phyloP scores from a whole-genome alignment of 2,113 vertebrate genomes.

The Seriola quinqueradiata region DNA sequence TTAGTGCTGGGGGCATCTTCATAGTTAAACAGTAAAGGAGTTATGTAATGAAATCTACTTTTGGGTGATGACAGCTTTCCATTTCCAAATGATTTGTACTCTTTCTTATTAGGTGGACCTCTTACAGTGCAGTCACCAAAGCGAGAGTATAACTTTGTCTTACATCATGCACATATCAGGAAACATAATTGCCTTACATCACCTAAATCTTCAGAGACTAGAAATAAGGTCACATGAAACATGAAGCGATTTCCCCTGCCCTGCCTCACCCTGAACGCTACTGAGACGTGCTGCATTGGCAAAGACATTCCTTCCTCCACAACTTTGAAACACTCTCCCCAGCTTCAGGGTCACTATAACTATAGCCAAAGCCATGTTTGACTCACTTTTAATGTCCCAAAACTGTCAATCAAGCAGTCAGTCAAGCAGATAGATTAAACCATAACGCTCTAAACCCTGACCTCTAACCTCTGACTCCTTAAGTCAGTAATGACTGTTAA shows the following conservation, averaged over 20 bases:
- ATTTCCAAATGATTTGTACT: neutral
- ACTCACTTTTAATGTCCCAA: slow-evolving; percentile 17
- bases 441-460: neutral
- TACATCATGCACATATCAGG: slow-evolving; percentile 49
- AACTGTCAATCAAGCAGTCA: slow-evolving; percentile 30
- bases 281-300: slow-evolving; percentile 24
- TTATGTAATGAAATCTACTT: neutral
- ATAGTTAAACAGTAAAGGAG: neutral
- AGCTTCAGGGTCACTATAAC: slow-evolving; percentile 24
- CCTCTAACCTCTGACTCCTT: slow-evolving; percentile 1
- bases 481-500: neutral
- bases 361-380: slow-evolving; percentile 16
- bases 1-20: neutral
- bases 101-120: neutral
- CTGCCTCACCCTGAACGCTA: slow-evolving; percentile 30
- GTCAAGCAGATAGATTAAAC: slow-evolving; percentile 1
- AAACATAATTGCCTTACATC: slow-evolving; percentile 57
- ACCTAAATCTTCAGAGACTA: slow-evolving; percentile 40
- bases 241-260: slow-evolving; percentile 32
- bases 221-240: slow-evolving; percentile 68
- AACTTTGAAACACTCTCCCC: slow-evolving; percentile 29
- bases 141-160: slow-evolving; percentile 37
- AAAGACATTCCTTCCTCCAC: slow-evolving; percentile 37
- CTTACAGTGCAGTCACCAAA: slow-evolving; percentile 13
- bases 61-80: neutral